Evolutionary conservation across 2,113 vertebrate species (phyloP).

Genomic region (Microcebus murinus): DNA sequence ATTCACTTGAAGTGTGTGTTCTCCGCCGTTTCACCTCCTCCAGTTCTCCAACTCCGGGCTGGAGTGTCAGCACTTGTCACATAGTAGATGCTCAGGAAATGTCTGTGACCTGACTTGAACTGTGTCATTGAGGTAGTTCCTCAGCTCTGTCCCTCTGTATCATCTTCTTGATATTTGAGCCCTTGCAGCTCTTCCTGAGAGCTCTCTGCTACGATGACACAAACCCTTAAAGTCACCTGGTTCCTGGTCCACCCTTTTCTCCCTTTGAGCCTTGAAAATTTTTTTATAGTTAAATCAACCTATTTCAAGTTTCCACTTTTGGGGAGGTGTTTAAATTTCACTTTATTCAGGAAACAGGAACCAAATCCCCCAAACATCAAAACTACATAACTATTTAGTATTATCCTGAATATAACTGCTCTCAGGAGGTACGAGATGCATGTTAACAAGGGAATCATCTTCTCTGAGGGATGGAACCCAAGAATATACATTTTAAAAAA

Average conservation of each 20-base stretch:
- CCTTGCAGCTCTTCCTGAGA: neutral
- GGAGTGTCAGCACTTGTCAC: neutral
- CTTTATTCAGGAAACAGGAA: constrained; percentile 11
- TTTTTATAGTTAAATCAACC: neutral
- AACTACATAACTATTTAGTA: neutral
- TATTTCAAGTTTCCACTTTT: neutral
- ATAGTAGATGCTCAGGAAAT: neutral
- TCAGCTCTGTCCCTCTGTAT: neutral
- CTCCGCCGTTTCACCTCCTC: too few species aligned
- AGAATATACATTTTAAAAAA: neutral
- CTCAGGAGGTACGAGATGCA: neutral
- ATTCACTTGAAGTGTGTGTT: neutral
- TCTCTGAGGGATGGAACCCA: neutral
- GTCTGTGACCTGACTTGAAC: neutral
- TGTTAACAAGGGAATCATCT: neutral
- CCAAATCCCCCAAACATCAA: neutral
- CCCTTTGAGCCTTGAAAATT: neutral
- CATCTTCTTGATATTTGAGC: neutral
- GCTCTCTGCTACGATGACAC: neutral
- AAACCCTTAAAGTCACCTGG: neutral
- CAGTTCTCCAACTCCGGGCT: neutral
- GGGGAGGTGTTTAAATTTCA: neutral
- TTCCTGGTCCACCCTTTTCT: neutral
- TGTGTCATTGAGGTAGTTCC: neutral
- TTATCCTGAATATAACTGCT: neutral